Evolutionary conservation across 2,888 invertebrate species (phyloP), one percentile per base, ranked within the genome.

Genomic region (Lordiphosa fenestrarum): DNA sequence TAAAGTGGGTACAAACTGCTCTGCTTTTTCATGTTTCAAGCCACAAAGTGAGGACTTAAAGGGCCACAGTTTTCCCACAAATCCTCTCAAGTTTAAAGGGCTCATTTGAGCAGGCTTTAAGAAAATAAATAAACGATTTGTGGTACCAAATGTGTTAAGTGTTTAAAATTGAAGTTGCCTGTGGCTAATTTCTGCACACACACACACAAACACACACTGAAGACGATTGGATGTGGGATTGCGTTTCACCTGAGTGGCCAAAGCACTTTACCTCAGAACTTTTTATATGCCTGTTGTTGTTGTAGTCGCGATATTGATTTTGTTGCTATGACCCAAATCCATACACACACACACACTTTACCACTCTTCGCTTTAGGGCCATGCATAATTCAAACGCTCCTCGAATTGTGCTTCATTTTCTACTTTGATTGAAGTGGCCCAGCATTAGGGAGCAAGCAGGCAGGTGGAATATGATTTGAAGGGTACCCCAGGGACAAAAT

Each of bases 301-400:
- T 59, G 50, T 60, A 54, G 19, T 39, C 58, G 52, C 39, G 58
- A 53, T 73, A 77, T 83, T 84, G 84, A 81, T 81, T 80, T 81
- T 65, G 71, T 58, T 64, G 23, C 57, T 68, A 55, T 81, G 81
- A 78, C 82, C 74, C 68, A 81, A 73, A 71, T 81, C 49, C 21
- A 41, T 53, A 59, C 50, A 58, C 23, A 25, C 48, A 55, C 47
- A 46, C 41, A 48, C 53, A 44, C 47, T 23, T n/a, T 48, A n/a
- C 13, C 19, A 48, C 19, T 13, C 52, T 36, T 49, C 13, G 39
- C 30, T 38, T 36, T 47, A 30, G 30, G 30, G 33, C 46, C 62
- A 81, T 78, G 64, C 64, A 76, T 81, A 67, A 84, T 68, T 84
- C 60, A 78, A 35, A 21, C 57, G 61, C 50, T 39, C 62, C 72